Percentiles rank a stretch among this genome's conserved stretches.
phyloP scores from a whole-genome alignment of 2,888 invertebrate genomes.

The Antitype chi region DNA sequence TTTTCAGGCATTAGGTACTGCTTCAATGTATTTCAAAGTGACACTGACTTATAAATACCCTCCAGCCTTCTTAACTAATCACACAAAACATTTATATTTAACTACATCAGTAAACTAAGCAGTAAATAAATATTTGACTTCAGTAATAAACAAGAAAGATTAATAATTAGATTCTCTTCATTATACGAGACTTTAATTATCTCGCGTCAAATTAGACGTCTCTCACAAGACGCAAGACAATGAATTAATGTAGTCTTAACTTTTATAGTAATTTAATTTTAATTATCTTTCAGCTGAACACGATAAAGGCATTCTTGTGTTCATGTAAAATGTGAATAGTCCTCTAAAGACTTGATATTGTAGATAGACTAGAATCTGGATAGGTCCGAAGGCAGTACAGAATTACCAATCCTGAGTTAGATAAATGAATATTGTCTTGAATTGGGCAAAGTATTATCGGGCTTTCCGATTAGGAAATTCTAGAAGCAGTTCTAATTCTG shows the following conservation, averaged over 20 bases:
- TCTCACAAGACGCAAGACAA: constrained; percentile 19
- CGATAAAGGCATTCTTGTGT: neutral
- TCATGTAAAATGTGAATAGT: neutral
- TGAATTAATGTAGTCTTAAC: constrained; percentile 22
- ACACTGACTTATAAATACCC: neutral
- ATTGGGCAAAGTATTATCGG: neutral
- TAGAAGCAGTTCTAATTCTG: neutral
- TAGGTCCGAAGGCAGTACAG: neutral
- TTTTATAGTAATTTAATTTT: constrained; percentile 13
- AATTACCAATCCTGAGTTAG: neutral
- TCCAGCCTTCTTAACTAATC: neutral
- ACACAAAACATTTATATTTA: constrained; percentile 12
- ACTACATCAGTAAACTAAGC: constrained; percentile 5
- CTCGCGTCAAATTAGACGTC: constrained; percentile 31
- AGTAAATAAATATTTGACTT: constrained; percentile 14
- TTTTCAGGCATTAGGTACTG: too few relatives aligned
- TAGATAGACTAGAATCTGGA: neutral
- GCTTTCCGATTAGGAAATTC: neutral
- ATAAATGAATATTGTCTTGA: too few relatives aligned
- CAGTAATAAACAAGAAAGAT: constrained; percentile 18
- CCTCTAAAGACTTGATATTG: neutral
- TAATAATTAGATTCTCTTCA: constrained; percentile 24
- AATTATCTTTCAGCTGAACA: constrained; percentile 12
- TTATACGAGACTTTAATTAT: constrained; percentile 22
- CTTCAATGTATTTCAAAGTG: neutral